Base-by-base conservation (phyloP, 2,888 invertebrate genomes). In the Sinelater perroti region DNA sequence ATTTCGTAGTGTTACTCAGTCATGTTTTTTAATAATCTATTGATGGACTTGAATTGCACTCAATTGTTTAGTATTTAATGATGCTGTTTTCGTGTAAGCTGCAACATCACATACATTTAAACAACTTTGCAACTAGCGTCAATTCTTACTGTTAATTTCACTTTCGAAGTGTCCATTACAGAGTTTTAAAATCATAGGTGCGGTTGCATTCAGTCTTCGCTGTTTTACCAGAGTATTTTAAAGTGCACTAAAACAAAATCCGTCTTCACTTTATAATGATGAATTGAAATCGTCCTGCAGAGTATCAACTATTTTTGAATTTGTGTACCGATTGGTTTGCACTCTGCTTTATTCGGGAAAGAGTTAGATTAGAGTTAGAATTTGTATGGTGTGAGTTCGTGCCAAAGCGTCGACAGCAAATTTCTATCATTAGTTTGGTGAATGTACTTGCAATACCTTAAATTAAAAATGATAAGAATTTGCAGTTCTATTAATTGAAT, bases 1-100 rank as follows among this genome's bases (percentile, higher is more conserved):
- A 75, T 65, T 61, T 60, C 31, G 10, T 50, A 49, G 49, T 56
- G 49, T 56, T 56, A 40, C 49, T 49, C 20, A 36, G 30, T 46
- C 54, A 47, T 54, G 46, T 54, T 54, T 54, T 54, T 33, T 54
- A 54, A 46, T 54, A 46, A 54, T 21, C 46, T 30, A 36, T 38
- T 40, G 20, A 28, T 28, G 21, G 17, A 53, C 53, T 36, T 53
- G 14, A 40, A 40, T 40, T 7, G 24, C 11, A 40, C 40, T 38
- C 38, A 21, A 31, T n/a, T 36, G 18, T 38, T 40, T 24, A 40
- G 40, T 40, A 40, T 40, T 40, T 45, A 30, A 45, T 45, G 30
- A 13, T 5, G 30, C 30, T 14, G 10, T 45, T 45, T 40, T 28
- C 30, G 30, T 45, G 30, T 46, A 46, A 30, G 46, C 28, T 21